Evolutionary conservation across 2,113 vertebrate species (phyloP).

Genomic region (Esox niger): DNA sequence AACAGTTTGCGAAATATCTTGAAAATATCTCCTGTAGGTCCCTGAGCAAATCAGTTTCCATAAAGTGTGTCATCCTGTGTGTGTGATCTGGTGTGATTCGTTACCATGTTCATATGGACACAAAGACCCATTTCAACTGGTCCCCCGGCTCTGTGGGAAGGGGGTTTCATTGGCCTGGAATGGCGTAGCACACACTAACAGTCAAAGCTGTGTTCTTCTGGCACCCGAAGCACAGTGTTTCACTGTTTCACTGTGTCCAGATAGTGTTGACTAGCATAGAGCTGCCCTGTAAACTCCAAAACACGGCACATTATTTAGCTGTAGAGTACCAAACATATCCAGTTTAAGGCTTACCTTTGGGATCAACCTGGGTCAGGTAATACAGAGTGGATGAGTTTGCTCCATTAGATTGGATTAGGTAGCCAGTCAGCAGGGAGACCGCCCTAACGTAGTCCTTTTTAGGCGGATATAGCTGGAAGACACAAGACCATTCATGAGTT

Average conservation of each 20-base stretch:
- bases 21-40: no score
- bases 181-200: constrained; percentile 3
- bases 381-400: constrained; percentile 72
- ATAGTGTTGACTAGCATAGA: background rate
- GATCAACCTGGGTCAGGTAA: constrained; percentile 88
- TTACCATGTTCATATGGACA: background rate
- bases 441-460: constrained; percentile 85
- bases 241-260: constrained; percentile 14
- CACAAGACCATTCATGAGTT: background rate
- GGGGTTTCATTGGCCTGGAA: background rate
- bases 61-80: no score
- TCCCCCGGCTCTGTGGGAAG: constrained; percentile 3
- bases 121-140: constrained; percentile 1
- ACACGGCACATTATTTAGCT: constrained; percentile 1
- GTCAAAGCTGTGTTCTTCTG: background rate
- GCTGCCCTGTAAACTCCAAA: background rate
- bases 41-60: no score
- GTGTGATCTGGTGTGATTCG: no score
- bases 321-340: background rate
- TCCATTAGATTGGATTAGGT: constrained; percentile 78
- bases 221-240: constrained; percentile 2
- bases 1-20: no score
- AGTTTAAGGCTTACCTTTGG: constrained; percentile 70
- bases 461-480: constrained; percentile 80
- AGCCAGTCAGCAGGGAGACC: constrained; percentile 78